Evolutionary conservation across 2,113 vertebrate species (phyloP).

Genomic region (Addax nasomaculatus): DNA sequence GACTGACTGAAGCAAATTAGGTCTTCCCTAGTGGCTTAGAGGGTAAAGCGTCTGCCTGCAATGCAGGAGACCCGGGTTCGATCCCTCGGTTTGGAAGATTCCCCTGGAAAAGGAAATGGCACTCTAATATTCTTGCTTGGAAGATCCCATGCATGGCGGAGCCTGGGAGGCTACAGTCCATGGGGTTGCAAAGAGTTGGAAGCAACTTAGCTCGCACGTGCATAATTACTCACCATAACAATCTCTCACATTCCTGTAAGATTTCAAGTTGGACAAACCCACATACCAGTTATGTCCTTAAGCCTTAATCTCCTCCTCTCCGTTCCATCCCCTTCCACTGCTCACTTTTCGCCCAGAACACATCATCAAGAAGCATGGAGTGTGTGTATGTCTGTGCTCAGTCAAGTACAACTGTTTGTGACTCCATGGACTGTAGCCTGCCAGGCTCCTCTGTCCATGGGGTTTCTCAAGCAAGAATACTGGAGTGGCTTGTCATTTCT

Average conservation of each 20-base stretch:
- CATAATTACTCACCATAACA: background rate
- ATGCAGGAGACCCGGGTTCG: background rate
- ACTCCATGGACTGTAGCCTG: background rate
- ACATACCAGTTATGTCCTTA: too few relatives aligned
- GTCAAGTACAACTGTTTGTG: background rate
- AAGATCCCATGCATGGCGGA: background rate
- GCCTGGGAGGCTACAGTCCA: background rate
- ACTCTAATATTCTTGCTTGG: background rate
- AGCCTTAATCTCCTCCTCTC: background rate
- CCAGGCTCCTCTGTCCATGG: background rate
- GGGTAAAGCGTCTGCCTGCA: background rate
- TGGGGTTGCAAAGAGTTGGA: background rate
- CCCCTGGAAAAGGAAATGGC: background rate
- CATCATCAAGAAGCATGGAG: background rate
- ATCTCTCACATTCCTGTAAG: background rate
- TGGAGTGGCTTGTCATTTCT: background rate
- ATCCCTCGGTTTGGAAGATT: background rate
- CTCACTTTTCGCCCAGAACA: background rate
- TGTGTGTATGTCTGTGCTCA: background rate
- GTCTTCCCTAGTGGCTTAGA: background rate
- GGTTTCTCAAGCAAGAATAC: background rate
- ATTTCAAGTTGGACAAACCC: background rate
- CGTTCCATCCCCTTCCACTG: accelerated
- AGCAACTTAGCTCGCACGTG: background rate
- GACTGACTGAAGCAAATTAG: background rate